phyloP scores from a whole-genome alignment of 2,113 vertebrate genomes.

The Macquaria ambigua region DNA sequence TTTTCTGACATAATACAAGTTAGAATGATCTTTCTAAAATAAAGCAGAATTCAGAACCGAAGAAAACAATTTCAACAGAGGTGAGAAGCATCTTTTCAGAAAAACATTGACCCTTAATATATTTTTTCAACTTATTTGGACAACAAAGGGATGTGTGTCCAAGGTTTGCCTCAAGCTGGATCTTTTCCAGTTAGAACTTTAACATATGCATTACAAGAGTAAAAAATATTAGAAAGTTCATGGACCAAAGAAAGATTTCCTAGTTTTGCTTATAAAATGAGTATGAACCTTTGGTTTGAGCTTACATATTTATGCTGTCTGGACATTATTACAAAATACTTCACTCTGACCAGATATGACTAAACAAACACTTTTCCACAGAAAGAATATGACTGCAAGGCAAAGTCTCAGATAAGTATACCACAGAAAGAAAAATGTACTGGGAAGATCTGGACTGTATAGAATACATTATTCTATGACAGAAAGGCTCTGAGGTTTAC shows the following conservation, averaged over 20 bases:
- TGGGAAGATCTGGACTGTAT: constrained; percentile 66
- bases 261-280: constrained; percentile 56
- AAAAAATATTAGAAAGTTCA: constrained; percentile 61
- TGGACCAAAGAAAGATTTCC: constrained; percentile 38
- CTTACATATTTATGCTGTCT: constrained; percentile 69
- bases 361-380: constrained; percentile 22
- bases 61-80: constrained; percentile 22
- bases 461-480: constrained; percentile 64
- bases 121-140: constrained; percentile 46
- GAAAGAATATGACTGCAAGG: constrained; percentile 43
- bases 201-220: constrained; percentile 47
- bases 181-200: constrained; percentile 73
- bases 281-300: constrained; percentile 81
- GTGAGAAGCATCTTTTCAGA: constrained; percentile 19
- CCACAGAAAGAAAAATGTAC: constrained; percentile 38
- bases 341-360: constrained; percentile 51
- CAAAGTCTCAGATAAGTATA: constrained; percentile 45
- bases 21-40: constrained; percentile 47
- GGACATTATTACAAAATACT: constrained; percentile 56
- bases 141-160: constrained; percentile 55
- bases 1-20: constrained; percentile 40
- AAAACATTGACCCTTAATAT: constrained; percentile 26
- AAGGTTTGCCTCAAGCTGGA: constrained; percentile 52
- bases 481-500: constrained; percentile 62
- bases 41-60: constrained; percentile 47